These are phyloP conservation scores for Heliornis fulica DNA, from an alignment of 2,113 vertebrate species.

Conservation along the genomic window DNA sequence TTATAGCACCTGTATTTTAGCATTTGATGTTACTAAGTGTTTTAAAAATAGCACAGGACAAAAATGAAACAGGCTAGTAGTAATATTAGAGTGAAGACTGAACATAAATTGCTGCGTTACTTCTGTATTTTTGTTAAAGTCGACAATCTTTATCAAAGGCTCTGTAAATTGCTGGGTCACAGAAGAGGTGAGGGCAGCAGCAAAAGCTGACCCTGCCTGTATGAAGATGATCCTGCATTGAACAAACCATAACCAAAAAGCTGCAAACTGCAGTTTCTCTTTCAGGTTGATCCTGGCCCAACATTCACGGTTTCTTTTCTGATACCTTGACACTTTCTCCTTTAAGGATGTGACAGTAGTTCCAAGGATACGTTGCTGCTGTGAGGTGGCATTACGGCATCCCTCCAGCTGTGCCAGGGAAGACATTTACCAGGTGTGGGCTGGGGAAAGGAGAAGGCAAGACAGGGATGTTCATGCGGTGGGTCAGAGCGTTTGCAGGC, in stretches of 20 bases:
- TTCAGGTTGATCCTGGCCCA: accelerated
- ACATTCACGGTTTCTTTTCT: neutral
- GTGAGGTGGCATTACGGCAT: neutral
- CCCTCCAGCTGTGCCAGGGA: accelerated
- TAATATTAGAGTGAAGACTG: neutral
- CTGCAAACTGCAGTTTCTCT: neutral
- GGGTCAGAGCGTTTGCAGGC: neutral
- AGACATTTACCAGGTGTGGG: accelerated
- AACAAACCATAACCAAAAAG: neutral
- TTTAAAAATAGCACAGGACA: slow-evolving; percentile 8
- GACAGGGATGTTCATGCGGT: accelerated
- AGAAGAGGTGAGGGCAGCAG: neutral
- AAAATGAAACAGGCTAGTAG: neutral
- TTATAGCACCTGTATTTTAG: neutral
- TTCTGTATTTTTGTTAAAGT: neutral
- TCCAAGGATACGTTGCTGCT: neutral
- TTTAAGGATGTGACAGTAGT: accelerated
- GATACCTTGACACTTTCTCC: neutral
- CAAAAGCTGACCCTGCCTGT: neutral
- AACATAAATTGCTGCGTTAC: neutral
- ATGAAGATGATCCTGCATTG: neutral
- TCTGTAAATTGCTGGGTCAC: neutral
- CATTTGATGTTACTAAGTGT: neutral
- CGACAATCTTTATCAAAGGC: neutral
- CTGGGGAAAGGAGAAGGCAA: neutral